Base-by-base conservation (phyloP, 2,113 vertebrate species). In the Osmerus eperlanus region DNA sequence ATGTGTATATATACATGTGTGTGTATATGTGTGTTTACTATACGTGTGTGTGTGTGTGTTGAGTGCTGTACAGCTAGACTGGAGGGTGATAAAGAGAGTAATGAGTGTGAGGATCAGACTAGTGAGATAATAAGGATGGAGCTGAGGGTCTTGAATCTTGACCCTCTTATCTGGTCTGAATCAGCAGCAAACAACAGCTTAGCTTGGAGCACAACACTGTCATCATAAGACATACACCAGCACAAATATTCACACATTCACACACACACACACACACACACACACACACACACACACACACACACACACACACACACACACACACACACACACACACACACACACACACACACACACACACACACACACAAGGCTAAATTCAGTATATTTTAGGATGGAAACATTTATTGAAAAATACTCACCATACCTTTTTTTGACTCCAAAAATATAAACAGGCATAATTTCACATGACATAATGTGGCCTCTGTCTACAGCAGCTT, bases 401-500 rank as follows among this genome's bases (percentile, higher is more conserved):
- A 67, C 65, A 54, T 11, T 9, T 47, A 47, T 11, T 47, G 41
- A 47, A 47, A 47, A 47, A 47, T 53, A 70, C 61, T 25, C 61
- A 63, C 65, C 25, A 59, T n/a, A 69, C 9, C 25, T n/a, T 36
- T 28, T 28, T 32, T 32, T 16, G 25, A 36, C 64, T 41, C 64
- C 11, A 65, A 47, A 18, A 15, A 56, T 15, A 18, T 18, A 56
- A 56, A 56, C 15, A 18, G 54, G 54, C 54, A 56, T 56, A 2
- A 18, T n/a, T 56, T 56, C 54, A 56, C 16, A 56, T 56, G 54
- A 56, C n/a, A n/a, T 56, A n/a, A 56, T 15, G 15, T 15, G 54
- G 12, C 3, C 54, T 71, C n/a, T 58, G 54, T 47, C 36, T 56
- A 63, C 63, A 58, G 61, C 59, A 32, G 56, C 2, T 63, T 65